Evolutionary conservation across 2,797 vertebrate species (phyloP).

Genomic region (Molossus alvarezi): DNA sequence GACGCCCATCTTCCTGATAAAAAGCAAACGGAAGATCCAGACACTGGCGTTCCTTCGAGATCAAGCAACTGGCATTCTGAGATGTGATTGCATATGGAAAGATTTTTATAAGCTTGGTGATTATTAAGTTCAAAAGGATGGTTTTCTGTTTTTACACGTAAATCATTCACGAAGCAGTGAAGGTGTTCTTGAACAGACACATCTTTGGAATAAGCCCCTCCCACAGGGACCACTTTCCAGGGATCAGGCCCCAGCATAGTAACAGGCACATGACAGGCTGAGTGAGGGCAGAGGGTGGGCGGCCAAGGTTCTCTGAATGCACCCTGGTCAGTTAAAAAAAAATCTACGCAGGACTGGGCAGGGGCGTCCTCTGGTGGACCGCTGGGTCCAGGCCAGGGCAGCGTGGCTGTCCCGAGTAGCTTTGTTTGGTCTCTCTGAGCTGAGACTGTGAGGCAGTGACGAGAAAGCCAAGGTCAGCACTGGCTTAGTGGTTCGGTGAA

Average conservation of each 20-base stretch:
- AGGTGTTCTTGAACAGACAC: background rate
- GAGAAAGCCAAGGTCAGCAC: background rate
- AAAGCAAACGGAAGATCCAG: background rate
- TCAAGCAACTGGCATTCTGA: background rate
- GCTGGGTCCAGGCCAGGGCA: background rate
- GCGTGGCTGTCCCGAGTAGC: fast-evolving
- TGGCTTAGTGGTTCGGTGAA: constrained; percentile 8
- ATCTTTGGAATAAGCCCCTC: background rate
- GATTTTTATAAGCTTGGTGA: background rate
- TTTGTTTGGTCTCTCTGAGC: background rate
- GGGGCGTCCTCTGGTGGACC: fast-evolving
- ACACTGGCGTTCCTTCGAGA: background rate
- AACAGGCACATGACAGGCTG: fast-evolving
- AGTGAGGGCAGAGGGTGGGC: too few relatives aligned
- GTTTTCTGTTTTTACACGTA: background rate
- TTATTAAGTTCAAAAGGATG: background rate
- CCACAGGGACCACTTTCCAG: background rate
- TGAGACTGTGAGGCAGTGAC: background rate
- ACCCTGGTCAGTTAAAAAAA: background rate
- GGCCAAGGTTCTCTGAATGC: background rate
- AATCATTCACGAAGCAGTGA: background rate
- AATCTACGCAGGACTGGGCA: fast-evolving
- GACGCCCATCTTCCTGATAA: background rate
- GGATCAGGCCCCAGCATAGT: too few relatives aligned
- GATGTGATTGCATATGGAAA: fast-evolving